Evolutionary conservation across 1,140 invertebrate species (phyloP).

Genomic region (Onthophagus taurus): DNA sequence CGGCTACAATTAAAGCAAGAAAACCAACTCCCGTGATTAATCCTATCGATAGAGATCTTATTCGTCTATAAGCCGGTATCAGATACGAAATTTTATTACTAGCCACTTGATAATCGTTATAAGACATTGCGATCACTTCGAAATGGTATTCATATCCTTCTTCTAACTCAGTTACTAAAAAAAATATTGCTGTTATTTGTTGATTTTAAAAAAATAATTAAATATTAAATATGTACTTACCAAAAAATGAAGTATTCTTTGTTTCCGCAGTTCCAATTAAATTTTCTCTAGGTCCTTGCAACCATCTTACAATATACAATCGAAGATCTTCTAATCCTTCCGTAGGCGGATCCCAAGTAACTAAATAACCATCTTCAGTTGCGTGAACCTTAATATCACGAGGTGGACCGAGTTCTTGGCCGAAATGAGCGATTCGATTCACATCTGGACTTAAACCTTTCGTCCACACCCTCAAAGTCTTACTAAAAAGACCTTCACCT

Average conservation of each 20-base stretch:
- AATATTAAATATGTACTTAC: slow-evolving; percentile 32
- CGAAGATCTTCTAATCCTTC: slow-evolving; percentile 46
- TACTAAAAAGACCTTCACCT: slow-evolving; percentile 88
- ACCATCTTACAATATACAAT: slow-evolving; percentile 53
- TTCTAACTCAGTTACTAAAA: slow-evolving; percentile 50
- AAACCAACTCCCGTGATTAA: slow-evolving; percentile 42
- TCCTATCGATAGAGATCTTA: slow-evolving; percentile 52
- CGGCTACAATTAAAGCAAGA: slow-evolving; percentile 46
- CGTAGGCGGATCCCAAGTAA: slow-evolving; percentile 62
- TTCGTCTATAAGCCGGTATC: slow-evolving; percentile 51
- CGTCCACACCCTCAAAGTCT: slow-evolving; percentile 67
- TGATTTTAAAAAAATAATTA: background rate
- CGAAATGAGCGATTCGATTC: slow-evolving; percentile 8
- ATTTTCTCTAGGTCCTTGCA: slow-evolving; percentile 45
- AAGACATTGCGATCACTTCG: slow-evolving; percentile 51
- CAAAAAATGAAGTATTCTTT: slow-evolving; percentile 48
- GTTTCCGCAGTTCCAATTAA: slow-evolving; percentile 52
- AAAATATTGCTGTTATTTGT: slow-evolving; percentile 7
- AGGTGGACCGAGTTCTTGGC: slow-evolving; percentile 45
- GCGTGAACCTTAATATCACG: slow-evolving; percentile 53
- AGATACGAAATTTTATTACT: slow-evolving; percentile 47
- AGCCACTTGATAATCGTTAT: slow-evolving; percentile 43
- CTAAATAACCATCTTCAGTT: slow-evolving; percentile 53
- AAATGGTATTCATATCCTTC: slow-evolving; percentile 57
- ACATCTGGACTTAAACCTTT: slow-evolving; percentile 42